phyloP scores from a whole-genome alignment of 2,888 invertebrate genomes.

The Xylota sylvarum region DNA sequence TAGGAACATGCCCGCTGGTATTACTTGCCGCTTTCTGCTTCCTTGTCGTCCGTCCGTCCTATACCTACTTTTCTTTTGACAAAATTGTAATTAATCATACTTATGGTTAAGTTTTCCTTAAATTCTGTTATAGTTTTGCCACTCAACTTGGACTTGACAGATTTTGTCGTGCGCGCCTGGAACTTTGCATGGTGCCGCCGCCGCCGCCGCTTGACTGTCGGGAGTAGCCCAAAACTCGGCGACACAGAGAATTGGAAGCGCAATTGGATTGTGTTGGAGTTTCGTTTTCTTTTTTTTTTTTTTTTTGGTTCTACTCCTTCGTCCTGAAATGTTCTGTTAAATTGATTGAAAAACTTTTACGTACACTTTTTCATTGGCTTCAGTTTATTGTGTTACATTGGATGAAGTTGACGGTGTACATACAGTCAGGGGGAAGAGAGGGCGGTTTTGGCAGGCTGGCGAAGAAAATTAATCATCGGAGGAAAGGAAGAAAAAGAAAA shows the following conservation, averaged over 20 bases:
- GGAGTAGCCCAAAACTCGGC: conserved; percentile 14
- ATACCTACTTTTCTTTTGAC: conserved; percentile 51
- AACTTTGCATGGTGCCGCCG: conserved; percentile 63
- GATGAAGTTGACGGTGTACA: neutral
- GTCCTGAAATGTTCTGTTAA: conserved; percentile 60
- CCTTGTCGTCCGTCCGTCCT: neutral
- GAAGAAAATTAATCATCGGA: conserved; percentile 70
- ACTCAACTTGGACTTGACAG: conserved; percentile 61
- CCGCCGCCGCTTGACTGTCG: neutral
- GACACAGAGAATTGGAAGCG: conserved; percentile 20
- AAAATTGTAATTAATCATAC: conserved; percentile 75
- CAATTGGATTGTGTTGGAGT: conserved; percentile 31
- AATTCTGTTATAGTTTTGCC: conserved; percentile 67
- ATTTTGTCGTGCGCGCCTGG: conserved; percentile 25
- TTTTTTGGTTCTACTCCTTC: neutral
- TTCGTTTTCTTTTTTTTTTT: conserved; percentile 1
- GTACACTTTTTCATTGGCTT: conserved; percentile 71
- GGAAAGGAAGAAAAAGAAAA: conserved; percentile 24
- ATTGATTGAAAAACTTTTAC: conserved; percentile 77
- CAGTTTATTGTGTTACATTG: conserved; percentile 64
- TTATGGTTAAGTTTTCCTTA: conserved; percentile 69
- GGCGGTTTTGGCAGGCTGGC: conserved; percentile 12
- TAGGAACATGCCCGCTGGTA: conserved; percentile 52
- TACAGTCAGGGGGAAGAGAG: neutral
- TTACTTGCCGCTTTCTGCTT: conserved; percentile 16